Evolutionary conservation across 1,140 invertebrate species (phyloP).

Genomic region (Brachionus paranguensis): DNA sequence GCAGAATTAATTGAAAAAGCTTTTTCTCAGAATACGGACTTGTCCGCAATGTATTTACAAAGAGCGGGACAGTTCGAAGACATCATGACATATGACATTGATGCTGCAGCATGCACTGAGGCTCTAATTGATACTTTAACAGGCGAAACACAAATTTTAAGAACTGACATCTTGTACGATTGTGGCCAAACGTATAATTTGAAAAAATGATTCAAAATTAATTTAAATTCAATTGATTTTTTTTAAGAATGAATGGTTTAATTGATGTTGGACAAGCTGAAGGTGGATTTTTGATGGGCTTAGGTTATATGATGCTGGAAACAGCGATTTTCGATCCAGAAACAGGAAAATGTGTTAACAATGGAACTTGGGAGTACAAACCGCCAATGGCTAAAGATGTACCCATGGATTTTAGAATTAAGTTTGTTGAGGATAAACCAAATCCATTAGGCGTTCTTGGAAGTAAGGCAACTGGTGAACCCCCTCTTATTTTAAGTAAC

Average conservation of each 20-base stretch:
- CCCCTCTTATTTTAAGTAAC: slow-evolving; percentile 23
- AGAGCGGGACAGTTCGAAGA: background rate
- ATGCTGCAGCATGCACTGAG: slow-evolving; percentile 52
- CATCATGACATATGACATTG: background rate
- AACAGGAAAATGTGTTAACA: slow-evolving; percentile 66
- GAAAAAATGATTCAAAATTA: background rate
- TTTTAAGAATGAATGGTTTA: slow-evolving; percentile 20
- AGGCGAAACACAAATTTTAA: slow-evolving; percentile 48
- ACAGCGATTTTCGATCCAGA: slow-evolving; percentile 64
- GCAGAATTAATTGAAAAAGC: slow-evolving; percentile 23
- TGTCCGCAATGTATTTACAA: background rate
- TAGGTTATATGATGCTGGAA: slow-evolving; percentile 74
- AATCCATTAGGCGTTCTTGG: slow-evolving; percentile 56
- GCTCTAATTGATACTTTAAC: slow-evolving; percentile 60
- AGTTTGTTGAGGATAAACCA: slow-evolving; percentile 64
- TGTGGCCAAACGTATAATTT: slow-evolving; percentile 22
- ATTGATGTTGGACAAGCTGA: slow-evolving; percentile 67
- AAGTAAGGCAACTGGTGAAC: slow-evolving; percentile 18
- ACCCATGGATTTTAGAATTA: slow-evolving; percentile 72
- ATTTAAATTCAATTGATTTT: background rate
- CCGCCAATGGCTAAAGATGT: slow-evolving; percentile 75
- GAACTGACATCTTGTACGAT: slow-evolving; percentile 37
- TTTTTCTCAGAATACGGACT: background rate
- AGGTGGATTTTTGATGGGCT: slow-evolving; percentile 77
- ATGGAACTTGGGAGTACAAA: slow-evolving; percentile 76